Evolutionary conservation across 2,797 vertebrate genomes (phyloP).

Genomic region (Tolypeutes matacus): DNA sequence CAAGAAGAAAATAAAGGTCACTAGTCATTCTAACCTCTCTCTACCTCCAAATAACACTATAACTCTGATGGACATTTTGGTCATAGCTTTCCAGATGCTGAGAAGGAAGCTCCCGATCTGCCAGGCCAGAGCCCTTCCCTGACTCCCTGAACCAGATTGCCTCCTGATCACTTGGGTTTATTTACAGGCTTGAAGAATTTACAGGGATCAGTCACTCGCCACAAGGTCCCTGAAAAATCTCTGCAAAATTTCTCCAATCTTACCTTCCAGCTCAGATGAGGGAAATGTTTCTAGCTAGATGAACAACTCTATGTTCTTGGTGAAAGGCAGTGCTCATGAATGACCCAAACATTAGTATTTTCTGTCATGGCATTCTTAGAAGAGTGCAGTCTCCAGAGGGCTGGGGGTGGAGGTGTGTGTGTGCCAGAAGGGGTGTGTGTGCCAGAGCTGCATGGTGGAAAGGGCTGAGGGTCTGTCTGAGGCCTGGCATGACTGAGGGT

Average conservation of each 20-base stretch:
- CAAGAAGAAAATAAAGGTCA: slow-evolving; percentile 35
- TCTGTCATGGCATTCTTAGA: neutral
- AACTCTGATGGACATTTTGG: neutral
- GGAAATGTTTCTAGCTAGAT: neutral
- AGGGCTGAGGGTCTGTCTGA: neutral
- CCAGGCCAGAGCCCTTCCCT: neutral
- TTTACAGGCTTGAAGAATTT: neutral
- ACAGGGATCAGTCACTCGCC: neutral
- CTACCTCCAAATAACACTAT: neutral
- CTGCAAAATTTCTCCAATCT: neutral
- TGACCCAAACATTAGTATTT: neutral
- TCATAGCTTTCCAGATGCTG: neutral
- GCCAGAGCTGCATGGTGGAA: accelerated
- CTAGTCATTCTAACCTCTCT: neutral
- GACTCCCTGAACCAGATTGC: neutral
- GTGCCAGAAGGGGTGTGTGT: neutral
- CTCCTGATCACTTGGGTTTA: neutral
- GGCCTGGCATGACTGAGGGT: neutral
- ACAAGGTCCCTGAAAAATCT: neutral
- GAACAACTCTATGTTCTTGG: neutral
- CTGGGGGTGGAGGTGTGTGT: neutral
- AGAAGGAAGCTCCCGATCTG: neutral
- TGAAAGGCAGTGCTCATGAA: neutral
- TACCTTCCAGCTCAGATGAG: neutral
- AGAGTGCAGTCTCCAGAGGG: neutral